Evolutionary conservation across 2,888 invertebrate genomes (phyloP).

Genomic region (Molanna angustata): DNA sequence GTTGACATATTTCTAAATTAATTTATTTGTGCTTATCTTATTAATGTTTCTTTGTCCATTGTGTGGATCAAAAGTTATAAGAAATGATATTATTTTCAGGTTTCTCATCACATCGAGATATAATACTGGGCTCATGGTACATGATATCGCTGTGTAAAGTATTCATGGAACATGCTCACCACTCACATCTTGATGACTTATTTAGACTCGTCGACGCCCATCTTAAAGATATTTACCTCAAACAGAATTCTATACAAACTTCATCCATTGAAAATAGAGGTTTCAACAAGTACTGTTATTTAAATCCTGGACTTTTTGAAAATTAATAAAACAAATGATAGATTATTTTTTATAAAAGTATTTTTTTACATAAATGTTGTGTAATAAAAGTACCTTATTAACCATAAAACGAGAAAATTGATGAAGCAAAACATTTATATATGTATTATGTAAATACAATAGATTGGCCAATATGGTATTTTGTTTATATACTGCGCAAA

Average conservation of each 20-base stretch:
- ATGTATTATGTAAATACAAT: too few relatives aligned
- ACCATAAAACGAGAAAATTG: too few relatives aligned
- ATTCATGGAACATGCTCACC: slow-evolving; percentile 62
- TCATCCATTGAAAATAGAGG: slow-evolving; percentile 62
- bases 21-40: too few relatives aligned
- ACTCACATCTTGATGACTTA: slow-evolving; percentile 62
- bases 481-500: too few relatives aligned
- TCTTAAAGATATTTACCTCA: slow-evolving; percentile 42
- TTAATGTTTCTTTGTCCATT: too few relatives aligned
- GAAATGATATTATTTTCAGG: slow-evolving; percentile 46
- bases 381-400: background rate
- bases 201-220: slow-evolving; percentile 59
- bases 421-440: too few relatives aligned
- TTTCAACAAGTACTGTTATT: slow-evolving; percentile 62
- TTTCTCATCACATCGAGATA: slow-evolving; percentile 59
- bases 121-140: slow-evolving; percentile 64
- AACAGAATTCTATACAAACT: slow-evolving; percentile 53
- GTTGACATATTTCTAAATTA: too few relatives aligned
- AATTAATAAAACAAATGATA: slow-evolving; percentile 10
- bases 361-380: background rate
- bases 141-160: slow-evolving; percentile 65
- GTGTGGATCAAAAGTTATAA: too few relatives aligned
- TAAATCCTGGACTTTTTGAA: slow-evolving; percentile 64
- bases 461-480: too few relatives aligned
- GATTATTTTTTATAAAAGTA: background rate